Evolutionary conservation across 2,797 vertebrate genomes (phyloP).

Genomic region (Bradypodion ventrale): DNA sequence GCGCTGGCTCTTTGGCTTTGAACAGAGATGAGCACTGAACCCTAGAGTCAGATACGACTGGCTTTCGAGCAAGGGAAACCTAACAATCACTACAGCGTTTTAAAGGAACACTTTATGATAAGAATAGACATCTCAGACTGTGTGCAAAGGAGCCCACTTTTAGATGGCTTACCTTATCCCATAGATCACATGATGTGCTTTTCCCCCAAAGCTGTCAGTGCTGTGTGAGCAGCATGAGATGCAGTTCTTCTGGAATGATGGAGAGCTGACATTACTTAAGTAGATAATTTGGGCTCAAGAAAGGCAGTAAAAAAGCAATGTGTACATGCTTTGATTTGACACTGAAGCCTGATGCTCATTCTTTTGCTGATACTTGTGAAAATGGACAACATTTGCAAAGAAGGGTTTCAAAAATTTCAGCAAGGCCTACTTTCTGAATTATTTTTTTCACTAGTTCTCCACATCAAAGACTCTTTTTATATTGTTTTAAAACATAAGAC

Average conservation of each 20-base stretch:
- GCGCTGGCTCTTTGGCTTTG: too few species aligned
- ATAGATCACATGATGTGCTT: neutral
- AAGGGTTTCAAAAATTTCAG: neutral
- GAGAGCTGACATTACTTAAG: neutral
- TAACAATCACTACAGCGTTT: neutral
- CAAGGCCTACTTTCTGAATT: neutral
- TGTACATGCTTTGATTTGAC: conserved; percentile 13
- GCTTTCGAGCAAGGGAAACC: too few species aligned
- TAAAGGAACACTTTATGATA: neutral
- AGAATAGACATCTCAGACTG: neutral
- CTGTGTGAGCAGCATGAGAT: neutral
- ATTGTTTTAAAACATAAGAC: neutral
- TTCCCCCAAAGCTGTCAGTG: too few species aligned
- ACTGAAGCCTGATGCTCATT: conserved; percentile 7
- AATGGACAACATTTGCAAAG: neutral
- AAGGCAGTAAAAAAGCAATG: neutral
- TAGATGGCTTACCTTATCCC: neutral
- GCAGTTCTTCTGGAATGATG: neutral
- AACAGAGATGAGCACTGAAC: too few species aligned
- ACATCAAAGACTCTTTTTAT: neutral
- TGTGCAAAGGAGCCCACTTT: neutral
- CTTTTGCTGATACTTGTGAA: conserved; percentile 19
- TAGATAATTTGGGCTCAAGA: conserved; percentile 20
- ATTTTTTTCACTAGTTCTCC: neutral
- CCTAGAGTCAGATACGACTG: too few species aligned